Base-by-base conservation (phyloP, 2,888 invertebrate species). In the Parnassius orleans region DNA sequence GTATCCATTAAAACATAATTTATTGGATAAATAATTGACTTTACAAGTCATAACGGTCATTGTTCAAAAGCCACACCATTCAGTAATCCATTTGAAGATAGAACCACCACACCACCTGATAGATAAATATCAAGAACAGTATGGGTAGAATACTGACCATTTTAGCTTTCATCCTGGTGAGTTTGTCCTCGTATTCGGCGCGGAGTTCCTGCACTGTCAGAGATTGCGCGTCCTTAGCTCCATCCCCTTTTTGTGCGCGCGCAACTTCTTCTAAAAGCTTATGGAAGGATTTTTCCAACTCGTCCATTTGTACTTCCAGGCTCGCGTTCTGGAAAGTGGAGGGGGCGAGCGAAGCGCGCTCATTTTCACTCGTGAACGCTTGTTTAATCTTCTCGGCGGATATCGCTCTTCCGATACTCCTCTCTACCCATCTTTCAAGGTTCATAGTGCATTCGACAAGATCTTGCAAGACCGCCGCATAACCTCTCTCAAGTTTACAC, bases 101-200 rank as follows among this genome's bases (percentile, higher is more conserved):
- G 76, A 84, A 85, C 90, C 90, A 91, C 92, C 92, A 92, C 80
- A 87, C 81, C 64, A 90, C 73, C 77, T 92, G 92, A 79, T 91
- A 92, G 64, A 85, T 76, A 73, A 92, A 78, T 78, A 92, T 82
- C 78, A 92, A 83, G 67, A 84, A 80, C 83, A 91, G 80, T 76
- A 90, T 62, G 68, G 92, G 90, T 74, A 83, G 72, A 67, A 87
- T 87, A 93, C 94, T 93, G 91, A 96, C 96, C 95, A 96, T 96
- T 93, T 95, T 95, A 57, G 93, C 92, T 80, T 96, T 96, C 93
- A 96, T 95, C 81, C 95, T 93, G 75, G 95, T 95, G 74, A 96
- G 85, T 85, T 96, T 96, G 69, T 93, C 93, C 73, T 95, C 96
- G 76, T 96, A 94, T 74, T 95, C 95, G 19, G 87, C 89, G 61